Percentiles rank a stretch among this genome's conserved stretches.
Conservation (phyloP, 2,797 vertebrate genomes). For the Aldrovandia affinis region DNA sequence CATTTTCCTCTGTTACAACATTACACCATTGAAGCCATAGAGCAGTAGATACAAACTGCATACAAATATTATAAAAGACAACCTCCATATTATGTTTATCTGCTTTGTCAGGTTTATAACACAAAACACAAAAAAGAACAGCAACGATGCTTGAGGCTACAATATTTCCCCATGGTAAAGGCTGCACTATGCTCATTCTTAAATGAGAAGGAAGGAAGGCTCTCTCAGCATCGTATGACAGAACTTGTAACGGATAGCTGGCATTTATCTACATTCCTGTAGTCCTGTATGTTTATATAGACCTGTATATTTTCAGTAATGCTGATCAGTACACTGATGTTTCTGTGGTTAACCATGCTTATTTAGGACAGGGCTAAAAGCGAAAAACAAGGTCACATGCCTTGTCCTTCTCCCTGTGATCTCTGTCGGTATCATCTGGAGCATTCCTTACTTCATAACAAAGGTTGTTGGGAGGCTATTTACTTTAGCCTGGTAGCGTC, state of each 20-base stretch:
- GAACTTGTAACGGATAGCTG: background rate
- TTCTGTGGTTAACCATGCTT: background rate
- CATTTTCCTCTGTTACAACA: background rate
- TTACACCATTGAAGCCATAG: background rate
- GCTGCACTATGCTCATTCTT: background rate
- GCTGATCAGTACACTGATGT: background rate
- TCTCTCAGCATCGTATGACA: background rate
- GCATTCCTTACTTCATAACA: conserved; percentile 24
- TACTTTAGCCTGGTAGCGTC: background rate
- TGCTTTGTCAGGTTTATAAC: background rate
- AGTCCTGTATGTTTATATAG: background rate
- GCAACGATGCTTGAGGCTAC: background rate
- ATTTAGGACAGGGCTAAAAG: background rate
- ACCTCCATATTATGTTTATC: background rate
- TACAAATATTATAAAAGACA: background rate
- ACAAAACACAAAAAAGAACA: background rate
- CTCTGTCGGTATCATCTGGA: background rate
- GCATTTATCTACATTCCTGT: background rate
- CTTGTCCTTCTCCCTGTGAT: background rate
- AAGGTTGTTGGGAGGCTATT: conserved; percentile 4
- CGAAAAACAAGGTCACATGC: background rate
- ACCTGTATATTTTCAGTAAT: background rate
- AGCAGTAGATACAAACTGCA: background rate
- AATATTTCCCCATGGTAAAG: background rate
- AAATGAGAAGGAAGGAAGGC: background rate